These are phyloP conservation scores for Gallinago paraguaiae DNA, from an alignment of 2,113 vertebrate genomes.

Conservation along the genomic window DNA sequence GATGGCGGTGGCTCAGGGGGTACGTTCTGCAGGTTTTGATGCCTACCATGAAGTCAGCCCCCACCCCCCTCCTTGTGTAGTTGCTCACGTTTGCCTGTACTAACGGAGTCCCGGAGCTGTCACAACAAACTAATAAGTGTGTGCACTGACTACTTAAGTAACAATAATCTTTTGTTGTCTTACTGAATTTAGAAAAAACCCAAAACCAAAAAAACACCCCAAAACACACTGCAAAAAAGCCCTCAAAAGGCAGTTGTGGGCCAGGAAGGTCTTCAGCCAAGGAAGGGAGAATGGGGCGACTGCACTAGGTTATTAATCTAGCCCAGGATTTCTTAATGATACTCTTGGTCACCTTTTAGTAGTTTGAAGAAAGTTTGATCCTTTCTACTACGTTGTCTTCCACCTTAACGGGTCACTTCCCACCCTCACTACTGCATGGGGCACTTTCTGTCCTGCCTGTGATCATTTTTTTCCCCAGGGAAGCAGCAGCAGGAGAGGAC, in stretches of 20 bases:
- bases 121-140: conserved; percentile 69
- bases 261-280: not conserved
- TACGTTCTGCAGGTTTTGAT: conserved; percentile 76
- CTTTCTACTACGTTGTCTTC: not conserved
- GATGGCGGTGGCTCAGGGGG: conserved; percentile 80
- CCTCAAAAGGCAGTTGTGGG: not conserved
- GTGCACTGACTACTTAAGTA: conserved; percentile 58
- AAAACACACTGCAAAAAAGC: not conserved
- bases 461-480: not conserved
- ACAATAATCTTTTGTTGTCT: conserved; percentile 33
- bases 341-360: not conserved
- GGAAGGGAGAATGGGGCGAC: not conserved
- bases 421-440: not conserved
- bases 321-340: not conserved
- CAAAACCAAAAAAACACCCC: too few species aligned
- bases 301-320: not conserved
- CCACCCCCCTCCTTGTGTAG: conserved; percentile 1
- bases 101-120: conserved; percentile 68
- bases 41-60: conserved; percentile 64
- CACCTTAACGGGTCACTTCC: not conserved
- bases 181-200: not conserved
- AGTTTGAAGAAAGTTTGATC: not conserved
- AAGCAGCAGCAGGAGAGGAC: not conserved
- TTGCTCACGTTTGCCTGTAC: conserved; percentile 54
- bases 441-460: not conserved